These are phyloP conservation scores for Hemichromis elongatus DNA, from an alignment of 2,113 vertebrate species.

Conservation along the genomic window DNA sequence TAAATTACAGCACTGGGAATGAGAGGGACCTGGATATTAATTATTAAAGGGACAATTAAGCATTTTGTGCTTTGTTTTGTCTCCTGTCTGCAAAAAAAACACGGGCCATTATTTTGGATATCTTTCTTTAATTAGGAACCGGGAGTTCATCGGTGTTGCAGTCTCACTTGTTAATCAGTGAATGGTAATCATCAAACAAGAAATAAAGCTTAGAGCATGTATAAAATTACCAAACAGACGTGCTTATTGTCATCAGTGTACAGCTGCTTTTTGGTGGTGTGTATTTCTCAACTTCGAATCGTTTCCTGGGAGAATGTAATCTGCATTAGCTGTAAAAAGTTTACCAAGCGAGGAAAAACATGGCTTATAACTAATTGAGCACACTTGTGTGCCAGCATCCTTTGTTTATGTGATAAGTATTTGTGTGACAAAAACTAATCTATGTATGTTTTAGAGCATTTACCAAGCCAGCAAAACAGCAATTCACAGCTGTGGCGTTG, in stretches of 20 bases:
- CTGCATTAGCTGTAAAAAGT: background rate
- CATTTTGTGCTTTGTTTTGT: background rate
- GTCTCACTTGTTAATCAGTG: background rate
- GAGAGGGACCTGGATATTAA: background rate
- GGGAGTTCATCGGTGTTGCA: background rate
- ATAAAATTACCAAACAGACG: background rate
- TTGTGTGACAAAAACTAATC: conserved; percentile 19
- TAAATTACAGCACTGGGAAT: background rate
- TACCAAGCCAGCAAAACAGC: conserved; percentile 32
- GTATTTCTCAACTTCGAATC: background rate
- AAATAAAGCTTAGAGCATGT: background rate
- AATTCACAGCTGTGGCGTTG: conserved; percentile 35
- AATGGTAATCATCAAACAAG: background rate
- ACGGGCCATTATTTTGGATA: background rate
- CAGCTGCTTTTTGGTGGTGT: background rate
- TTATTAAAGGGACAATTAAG: background rate
- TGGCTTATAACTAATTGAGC: conserved; percentile 26
- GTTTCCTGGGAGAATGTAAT: background rate
- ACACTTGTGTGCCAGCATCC: background rate
- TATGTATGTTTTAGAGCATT: conserved; percentile 34
- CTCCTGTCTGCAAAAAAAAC: background rate
- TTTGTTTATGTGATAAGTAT: conserved; percentile 26
- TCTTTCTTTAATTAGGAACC: background rate
- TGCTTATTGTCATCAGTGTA: background rate
- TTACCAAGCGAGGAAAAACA: background rate